Conservation (phyloP, 2,888 invertebrate species). For the Lepidochitona cinerea region DNA sequence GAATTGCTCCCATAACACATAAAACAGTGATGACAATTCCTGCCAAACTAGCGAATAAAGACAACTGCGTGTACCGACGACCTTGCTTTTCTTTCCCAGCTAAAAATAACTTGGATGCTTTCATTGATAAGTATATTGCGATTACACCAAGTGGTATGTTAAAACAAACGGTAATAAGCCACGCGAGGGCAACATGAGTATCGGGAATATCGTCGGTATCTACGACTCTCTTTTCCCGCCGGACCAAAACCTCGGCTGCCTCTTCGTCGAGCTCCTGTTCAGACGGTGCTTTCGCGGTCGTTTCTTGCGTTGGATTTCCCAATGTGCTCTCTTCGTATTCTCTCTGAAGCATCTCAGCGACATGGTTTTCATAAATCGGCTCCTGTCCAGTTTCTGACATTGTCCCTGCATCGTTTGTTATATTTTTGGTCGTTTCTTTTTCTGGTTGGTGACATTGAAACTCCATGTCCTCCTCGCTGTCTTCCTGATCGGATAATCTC, state of each 20-base stretch:
- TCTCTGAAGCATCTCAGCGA: not conserved
- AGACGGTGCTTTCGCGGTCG: no score
- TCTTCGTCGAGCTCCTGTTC: not conserved
- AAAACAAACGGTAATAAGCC: slow-evolving; percentile 45
- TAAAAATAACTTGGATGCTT: slow-evolving; percentile 40
- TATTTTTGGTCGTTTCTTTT: no score
- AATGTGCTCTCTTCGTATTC: not conserved
- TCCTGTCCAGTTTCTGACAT: not conserved
- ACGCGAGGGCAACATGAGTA: slow-evolving; percentile 44
- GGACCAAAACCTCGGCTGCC: not conserved
- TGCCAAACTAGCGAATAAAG: slow-evolving; percentile 39
- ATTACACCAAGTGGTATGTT: slow-evolving; percentile 41
- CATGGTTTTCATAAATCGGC: not conserved
- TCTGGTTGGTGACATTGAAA: not conserved
- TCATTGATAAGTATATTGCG: slow-evolving; percentile 42
- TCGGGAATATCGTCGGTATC: slow-evolving; percentile 25
- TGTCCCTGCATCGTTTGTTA: not conserved
- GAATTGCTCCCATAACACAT: not conserved
- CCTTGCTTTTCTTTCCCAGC: slow-evolving; percentile 37
- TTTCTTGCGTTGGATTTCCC: not conserved
- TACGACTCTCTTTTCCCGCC: not conserved
- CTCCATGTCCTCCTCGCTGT: not conserved
- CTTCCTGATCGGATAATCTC: not conserved
- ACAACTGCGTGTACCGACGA: slow-evolving; percentile 33
- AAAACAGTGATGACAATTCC: slow-evolving; percentile 37